Base-by-base conservation (phyloP, 2,113 vertebrate genomes). In the Microcebus jonahi region DNA sequence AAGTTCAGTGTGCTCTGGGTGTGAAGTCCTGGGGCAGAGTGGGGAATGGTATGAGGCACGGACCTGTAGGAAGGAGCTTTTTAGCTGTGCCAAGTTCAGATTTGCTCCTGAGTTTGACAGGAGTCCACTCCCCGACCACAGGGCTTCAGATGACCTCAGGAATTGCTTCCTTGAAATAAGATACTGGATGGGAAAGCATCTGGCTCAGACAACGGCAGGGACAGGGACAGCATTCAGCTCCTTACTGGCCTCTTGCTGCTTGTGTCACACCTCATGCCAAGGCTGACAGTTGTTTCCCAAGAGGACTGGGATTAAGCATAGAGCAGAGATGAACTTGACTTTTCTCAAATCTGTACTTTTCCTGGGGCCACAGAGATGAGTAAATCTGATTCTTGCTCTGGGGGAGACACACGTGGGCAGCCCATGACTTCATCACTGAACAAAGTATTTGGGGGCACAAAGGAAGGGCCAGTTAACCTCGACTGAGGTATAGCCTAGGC, bases 51-150 rank as follows among this genome's bases (percentile, higher is more conserved):
- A 29, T 29, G n/a, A 50, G 53, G 42, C 29, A 75, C 18, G 2
- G 55, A 77, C 57, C 82, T 39, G 55, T 15, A 14, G 4, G 77
- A 55, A 48, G 50, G 17, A 20, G 27, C 59, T 79, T 50, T 34
- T 21, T 12, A 55, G 23, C n/a, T 67, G 18, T 65, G 25, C 68
- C 39, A 87, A 45, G 68, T 76, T 94, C 55, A 53, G 34, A 63
- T 11, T 82, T 48, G 13, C 36, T 55, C 57, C 59, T 12, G 2
- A 85, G 65, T 65, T 59, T 45, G 70, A 4, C 10, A 31, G n/a
- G 5, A 48, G 29, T 0, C 6, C 36, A 50, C n/a, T 0, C 6
- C 31, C 10, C 61, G 11, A 29, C 61, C 12, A 1, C 13, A 9
- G 59, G 63, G 31, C 61, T 80, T 93, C 13, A 0, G 53, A 13